These are phyloP conservation scores for Drepanosiphum platanoidis DNA, from an alignment of 2,888 invertebrate genomes.

Conservation along the genomic window DNA sequence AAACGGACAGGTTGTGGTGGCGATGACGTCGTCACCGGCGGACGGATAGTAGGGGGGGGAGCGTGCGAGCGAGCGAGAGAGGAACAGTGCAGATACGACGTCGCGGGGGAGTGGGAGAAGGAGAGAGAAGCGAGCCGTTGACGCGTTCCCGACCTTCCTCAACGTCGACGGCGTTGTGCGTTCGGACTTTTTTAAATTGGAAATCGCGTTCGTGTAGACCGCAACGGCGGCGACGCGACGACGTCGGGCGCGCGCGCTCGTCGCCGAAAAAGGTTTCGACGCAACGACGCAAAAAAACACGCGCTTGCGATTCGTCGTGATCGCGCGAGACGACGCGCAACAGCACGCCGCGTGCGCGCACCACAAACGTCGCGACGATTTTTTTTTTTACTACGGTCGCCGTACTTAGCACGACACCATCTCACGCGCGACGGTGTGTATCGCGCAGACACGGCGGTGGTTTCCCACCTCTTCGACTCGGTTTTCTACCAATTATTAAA, in stretches of 20 bases:
- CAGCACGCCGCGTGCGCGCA: neutral
- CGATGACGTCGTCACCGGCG: neutral
- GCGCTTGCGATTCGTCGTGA: no score
- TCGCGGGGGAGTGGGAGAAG: neutral
- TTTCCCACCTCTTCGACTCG: neutral
- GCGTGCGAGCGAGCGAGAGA: neutral
- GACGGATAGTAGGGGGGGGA: no score
- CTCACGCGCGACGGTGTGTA: neutral
- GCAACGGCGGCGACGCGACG: no score
- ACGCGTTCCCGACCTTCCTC: slow-evolving; percentile 36
- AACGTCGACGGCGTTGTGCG: slow-evolving; percentile 24
- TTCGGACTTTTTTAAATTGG: slow-evolving; percentile 1
- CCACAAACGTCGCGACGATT: neutral
- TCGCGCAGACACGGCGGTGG: neutral
- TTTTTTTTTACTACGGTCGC: neutral
- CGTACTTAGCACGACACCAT: neutral
- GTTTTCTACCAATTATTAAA: no score
- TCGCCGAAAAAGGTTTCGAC: neutral
- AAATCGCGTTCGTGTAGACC: neutral
- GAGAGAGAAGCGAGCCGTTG: slow-evolving; percentile 20
- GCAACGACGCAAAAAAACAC: neutral
- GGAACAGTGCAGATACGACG: no score
- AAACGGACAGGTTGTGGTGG: neutral
- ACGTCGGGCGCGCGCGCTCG: neutral
- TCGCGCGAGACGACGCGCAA: neutral